Evolutionary conservation across 2,797 vertebrate species (phyloP), one percentile per base, ranked within the genome.

Genomic region (Rhinella marina): DNA sequence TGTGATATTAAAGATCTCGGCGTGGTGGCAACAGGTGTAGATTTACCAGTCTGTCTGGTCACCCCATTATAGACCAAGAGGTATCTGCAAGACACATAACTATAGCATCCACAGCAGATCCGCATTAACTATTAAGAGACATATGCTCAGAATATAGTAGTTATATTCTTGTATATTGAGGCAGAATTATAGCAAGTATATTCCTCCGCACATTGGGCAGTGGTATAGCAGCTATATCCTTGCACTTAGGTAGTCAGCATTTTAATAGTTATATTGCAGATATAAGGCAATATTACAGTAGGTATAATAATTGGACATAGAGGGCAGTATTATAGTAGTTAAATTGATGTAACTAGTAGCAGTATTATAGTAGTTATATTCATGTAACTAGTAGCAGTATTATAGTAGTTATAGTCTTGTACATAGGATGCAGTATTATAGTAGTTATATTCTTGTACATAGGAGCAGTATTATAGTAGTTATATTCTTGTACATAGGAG

Each of bases 11-110:
- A 64, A 64, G 29, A 66, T 16, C 27, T 61, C 79, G 3, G 79
- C 29, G n/a, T 32, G 59, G 41, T 41, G 11, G n/a, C 41, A 64
- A 82, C 80, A 82, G 80, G 80, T 82, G 80, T 23, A 62, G 32
- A 66, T 62, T 64, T 25, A 66, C 13, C 41, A 27, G 61, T 62
- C 23, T 78, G 52, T 66, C 80, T n/a, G 80, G 61, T 56, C 76
- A 13, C 23, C 23, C 32, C 52, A 27, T 17, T n/a, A 9, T 25
- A 56, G 21, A 7, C 32, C 76, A 52, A 56, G n/a, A 78, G 23
- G 19, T 25, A 56, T 17, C 50, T 14, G 41, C 14, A 27, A 25
- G 76, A 56, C 13, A 41, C 10, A 75, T 75, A n/a, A 75, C 50
- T 19, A 70, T 3, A 70, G 5, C 68, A 1, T 16, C 19, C 29